phyloP scores from a whole-genome alignment of 2,113 vertebrate species.

The Choloepus hoffmanni region DNA sequence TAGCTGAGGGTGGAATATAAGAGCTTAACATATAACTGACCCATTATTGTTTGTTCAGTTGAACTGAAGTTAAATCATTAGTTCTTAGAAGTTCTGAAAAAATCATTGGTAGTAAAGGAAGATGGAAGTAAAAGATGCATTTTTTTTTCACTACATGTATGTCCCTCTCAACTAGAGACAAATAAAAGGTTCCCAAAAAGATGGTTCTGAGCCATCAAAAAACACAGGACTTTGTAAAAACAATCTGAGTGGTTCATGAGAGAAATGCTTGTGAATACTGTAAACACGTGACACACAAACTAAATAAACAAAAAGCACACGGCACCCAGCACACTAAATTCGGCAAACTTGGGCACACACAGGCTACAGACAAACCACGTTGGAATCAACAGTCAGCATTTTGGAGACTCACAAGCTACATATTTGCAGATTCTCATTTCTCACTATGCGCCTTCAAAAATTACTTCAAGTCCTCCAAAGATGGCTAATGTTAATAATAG shows the following conservation, averaged over 20 bases:
- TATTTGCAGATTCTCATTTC: slow-evolving; percentile 41
- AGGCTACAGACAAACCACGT: neutral
- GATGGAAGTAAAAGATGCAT: neutral
- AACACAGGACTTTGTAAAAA: neutral
- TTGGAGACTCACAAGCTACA: neutral
- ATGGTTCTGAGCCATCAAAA: neutral
- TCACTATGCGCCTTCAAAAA: slow-evolving; percentile 52
- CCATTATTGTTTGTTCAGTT: neutral
- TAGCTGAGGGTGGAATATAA: neutral
- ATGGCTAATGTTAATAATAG: neutral
- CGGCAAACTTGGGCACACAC: neutral
- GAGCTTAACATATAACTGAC: neutral
- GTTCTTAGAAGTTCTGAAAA: neutral
- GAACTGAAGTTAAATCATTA: neutral
- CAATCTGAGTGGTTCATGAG: neutral
- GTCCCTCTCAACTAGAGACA: neutral
- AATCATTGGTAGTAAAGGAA: neutral
- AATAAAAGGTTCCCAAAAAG: neutral
- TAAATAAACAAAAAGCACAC: neutral
- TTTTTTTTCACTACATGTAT: neutral
- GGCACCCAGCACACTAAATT: neutral
- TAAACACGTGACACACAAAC: neutral
- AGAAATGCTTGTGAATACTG: neutral
- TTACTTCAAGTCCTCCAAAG: slow-evolving; percentile 12
- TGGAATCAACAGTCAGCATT: neutral